phyloP scores from a whole-genome alignment of 2,888 invertebrate genomes.

The Trichacis sp. region DNA sequence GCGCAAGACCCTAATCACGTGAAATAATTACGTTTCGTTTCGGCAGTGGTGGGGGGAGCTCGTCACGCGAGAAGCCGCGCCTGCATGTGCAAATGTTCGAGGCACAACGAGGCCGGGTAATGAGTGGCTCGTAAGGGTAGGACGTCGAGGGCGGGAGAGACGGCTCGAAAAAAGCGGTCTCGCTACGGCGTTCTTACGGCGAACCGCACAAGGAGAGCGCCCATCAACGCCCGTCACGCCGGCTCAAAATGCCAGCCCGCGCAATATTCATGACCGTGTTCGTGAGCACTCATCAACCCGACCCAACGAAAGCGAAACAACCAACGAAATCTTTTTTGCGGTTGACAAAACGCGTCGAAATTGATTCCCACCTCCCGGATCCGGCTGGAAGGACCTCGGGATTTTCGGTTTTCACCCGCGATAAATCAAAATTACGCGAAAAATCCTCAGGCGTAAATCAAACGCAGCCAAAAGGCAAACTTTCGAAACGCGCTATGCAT shows the following conservation, averaged over 20 bases:
- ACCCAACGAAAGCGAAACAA: background rate
- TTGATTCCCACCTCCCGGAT: background rate
- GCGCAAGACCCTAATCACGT: slow-evolving; percentile 58
- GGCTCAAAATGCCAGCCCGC: slow-evolving; percentile 57
- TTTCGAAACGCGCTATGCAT: background rate
- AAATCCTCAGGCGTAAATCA: background rate
- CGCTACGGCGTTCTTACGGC: slow-evolving; percentile 56
- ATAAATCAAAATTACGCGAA: background rate
- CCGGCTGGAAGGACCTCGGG: background rate
- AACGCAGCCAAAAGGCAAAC: background rate
- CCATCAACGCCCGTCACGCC: slow-evolving; percentile 65
- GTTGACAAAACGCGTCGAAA: too few relatives aligned
- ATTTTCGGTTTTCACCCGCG: background rate
- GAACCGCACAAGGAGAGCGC: slow-evolving; percentile 58
- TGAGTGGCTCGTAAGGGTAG: slow-evolving; percentile 23
- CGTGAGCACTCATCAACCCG: slow-evolving; percentile 24
- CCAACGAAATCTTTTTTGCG: background rate
- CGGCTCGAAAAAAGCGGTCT: slow-evolving; percentile 52
- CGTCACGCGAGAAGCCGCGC: slow-evolving; percentile 58
- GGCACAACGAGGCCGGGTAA: slow-evolving; percentile 23
- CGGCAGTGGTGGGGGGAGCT: slow-evolving; percentile 50
- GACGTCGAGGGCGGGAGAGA: slow-evolving; percentile 32
- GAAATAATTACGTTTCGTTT: slow-evolving; percentile 67
- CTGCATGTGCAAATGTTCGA: slow-evolving; percentile 28
- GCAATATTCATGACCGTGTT: slow-evolving; percentile 55